phyloP scores from a whole-genome alignment of 2,113 vertebrate species.

The Thermophis baileyi region DNA sequence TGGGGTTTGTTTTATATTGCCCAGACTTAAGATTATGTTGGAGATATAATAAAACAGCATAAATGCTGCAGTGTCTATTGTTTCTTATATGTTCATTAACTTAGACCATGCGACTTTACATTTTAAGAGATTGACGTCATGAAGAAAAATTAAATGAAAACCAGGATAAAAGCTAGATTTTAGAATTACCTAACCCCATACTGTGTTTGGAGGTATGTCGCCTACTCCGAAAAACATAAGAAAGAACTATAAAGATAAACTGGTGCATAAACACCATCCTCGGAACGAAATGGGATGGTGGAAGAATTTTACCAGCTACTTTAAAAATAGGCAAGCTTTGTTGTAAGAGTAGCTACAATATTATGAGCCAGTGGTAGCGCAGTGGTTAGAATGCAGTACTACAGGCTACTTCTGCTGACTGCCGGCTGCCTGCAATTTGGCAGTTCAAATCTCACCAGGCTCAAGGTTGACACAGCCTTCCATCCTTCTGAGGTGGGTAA shows the following conservation, averaged over 20 bases:
- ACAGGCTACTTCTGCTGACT: too few species aligned
- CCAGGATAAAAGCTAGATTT: neutral
- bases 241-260: neutral
- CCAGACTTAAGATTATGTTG: neutral
- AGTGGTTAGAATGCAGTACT: too few species aligned
- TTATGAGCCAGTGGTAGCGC: neutral
- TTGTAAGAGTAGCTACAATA: neutral
- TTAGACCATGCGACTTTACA: neutral
- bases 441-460: too few species aligned
- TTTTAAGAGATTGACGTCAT: neutral
- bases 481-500: too few species aligned
- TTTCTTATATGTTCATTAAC: neutral
- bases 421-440: too few species aligned
- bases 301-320: neutral
- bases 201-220: neutral
- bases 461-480: too few species aligned
- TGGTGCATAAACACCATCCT: neutral
- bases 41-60: neutral
- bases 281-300: neutral
- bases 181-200: neutral
- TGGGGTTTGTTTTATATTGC: neutral
- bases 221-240: neutral
- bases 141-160: neutral
- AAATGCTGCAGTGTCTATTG: neutral
- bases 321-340: neutral